These are phyloP conservation scores for Rhynchomys soricoides DNA, from an alignment of 2,113 vertebrate genomes.

Conservation along the genomic window DNA sequence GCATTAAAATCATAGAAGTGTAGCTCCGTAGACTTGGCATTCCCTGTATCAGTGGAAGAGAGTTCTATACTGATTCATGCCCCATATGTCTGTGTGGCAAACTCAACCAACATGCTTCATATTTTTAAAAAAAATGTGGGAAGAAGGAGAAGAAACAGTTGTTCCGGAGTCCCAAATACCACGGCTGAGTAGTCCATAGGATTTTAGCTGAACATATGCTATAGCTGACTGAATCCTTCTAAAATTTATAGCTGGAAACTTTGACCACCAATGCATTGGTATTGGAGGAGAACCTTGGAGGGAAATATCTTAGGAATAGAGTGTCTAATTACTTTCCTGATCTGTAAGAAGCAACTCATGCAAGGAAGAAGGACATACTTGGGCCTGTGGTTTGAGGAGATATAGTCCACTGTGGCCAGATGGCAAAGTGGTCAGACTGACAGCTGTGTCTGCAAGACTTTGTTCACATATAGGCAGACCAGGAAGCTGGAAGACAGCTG, in stretches of 20 bases:
- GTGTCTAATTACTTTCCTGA: not conserved
- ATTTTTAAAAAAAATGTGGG: not conserved
- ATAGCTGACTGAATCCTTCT: not conserved
- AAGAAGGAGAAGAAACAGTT: not conserved
- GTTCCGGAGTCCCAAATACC: not conserved
- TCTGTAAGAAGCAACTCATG: not conserved
- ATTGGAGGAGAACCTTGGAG: not conserved
- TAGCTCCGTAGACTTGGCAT: not conserved
- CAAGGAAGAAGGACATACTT: not conserved
- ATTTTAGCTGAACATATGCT: slow-evolving; percentile 1
- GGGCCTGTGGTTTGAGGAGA: not conserved
- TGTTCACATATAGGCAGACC: not conserved
- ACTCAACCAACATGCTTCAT: not conserved
- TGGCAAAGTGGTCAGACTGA: not conserved
- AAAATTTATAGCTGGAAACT: not conserved
- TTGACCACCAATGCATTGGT: not conserved
- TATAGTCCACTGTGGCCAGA: not conserved
- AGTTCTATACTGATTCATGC: not conserved
- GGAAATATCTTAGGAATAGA: not conserved
- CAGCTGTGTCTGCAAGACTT: not conserved
- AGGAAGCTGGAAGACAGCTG: not conserved
- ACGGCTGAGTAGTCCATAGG: not conserved
- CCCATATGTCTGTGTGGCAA: not conserved
- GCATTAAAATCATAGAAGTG: not conserved
- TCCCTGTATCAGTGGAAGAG: not conserved